Evolutionary conservation across 2,888 invertebrate species (phyloP), one percentile per base, ranked within the genome.

Genomic region (Caradrina kadenii): DNA sequence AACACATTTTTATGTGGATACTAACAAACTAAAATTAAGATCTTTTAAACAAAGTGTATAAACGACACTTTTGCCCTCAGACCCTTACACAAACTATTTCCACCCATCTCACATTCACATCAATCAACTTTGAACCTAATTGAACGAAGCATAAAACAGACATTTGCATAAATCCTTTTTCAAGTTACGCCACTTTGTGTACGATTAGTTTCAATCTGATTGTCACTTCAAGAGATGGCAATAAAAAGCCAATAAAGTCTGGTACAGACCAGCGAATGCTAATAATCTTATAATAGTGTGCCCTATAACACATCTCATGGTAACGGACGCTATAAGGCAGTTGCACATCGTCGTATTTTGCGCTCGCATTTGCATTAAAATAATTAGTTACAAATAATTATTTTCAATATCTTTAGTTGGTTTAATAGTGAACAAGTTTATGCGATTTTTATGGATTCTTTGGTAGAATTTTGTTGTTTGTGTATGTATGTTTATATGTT

Each of bases 11-110:
- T 82, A 84, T 82, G 61, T 63, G 65, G 53, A 73, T 78, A 84
- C 85, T 83, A 87, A 87, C 83, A 81, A 81, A 88, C 84, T 84
- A 79, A 85, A 88, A 88, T 88, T 87, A 88, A 88, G 86, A 83
- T 84, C 80, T 85, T 87, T 84, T 86, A 81, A 77, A 80, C 80
- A 86, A 85, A 87, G 82, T 80, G 78, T 79, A 69, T 76, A 65
- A 72, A 80, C 82, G 87, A 88, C 87, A 88, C 85, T 81, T 86
- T 85, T 83, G 83, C 70, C 80, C 79, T 84, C 80, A 50, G 70
- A 8, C 65, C 70, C 73, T 62, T 19, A 22, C 13, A 3, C 7
- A 42, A 63, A 19, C 0, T 15, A 48, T 35, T 50, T 49, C 4
- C 15, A 15, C 42, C 45, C 45, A 84, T 61, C 2, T 49, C 6